Evolutionary conservation across 37 sponge, comb jelly and placozoan species (phyloP).

Genomic region (Amphimedon queenslandica): DNA sequence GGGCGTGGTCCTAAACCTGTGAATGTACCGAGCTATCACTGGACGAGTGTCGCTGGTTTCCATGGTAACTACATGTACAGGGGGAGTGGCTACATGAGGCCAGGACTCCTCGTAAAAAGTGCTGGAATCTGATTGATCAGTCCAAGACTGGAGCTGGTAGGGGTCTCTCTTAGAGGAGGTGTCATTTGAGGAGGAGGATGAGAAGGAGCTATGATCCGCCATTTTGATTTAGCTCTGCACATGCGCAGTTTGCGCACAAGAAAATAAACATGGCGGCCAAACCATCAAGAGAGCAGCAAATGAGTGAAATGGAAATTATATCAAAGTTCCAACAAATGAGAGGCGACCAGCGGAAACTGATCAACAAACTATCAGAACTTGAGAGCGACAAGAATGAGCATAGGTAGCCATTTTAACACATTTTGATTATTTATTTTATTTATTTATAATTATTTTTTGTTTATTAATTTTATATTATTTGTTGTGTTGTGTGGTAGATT

Average conservation of each 20-base stretch:
- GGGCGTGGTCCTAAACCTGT: slow-evolving; percentile 36
- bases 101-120: not conserved
- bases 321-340: slow-evolving; percentile 79
- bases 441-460: not conserved
- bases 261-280: slow-evolving; percentile 52
- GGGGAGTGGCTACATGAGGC: not conserved
- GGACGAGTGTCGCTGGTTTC: not conserved
- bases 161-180: not conserved
- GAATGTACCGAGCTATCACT: slow-evolving; percentile 18
- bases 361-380: slow-evolving; percentile 85
- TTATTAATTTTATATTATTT: not conserved
- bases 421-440: not conserved
- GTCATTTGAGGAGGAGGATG: not conserved
- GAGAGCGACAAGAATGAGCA: slow-evolving; percentile 87
- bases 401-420: slow-evolving; percentile 19
- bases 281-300: slow-evolving; percentile 7
- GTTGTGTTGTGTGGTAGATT: slow-evolving; percentile 26
- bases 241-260: slow-evolving; percentile 17
- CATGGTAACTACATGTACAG: not conserved
- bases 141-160: not conserved
- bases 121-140: not conserved
- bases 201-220: not conserved
- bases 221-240: slow-evolving; percentile 9
- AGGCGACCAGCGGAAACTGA: slow-evolving; percentile 80
- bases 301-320: slow-evolving; percentile 43